Evolutionary conservation across 2,888 invertebrate genomes (phyloP), one percentile per base, ranked within the genome.

Genomic region (Sminthurides aquaticus): DNA sequence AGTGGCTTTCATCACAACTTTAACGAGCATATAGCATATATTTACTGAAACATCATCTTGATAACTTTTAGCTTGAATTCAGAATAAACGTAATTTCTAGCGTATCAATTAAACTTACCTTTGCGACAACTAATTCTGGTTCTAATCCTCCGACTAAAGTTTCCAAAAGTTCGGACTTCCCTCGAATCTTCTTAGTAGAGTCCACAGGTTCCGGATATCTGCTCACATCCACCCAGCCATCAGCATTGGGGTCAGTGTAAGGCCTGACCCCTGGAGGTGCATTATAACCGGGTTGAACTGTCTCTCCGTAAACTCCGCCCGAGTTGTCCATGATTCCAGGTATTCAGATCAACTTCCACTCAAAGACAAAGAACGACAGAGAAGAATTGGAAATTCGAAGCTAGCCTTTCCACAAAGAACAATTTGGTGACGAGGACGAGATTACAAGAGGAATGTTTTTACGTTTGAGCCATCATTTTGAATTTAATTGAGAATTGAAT

Each of bases 121-220:
- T 98, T 74, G 95, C 94, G 62, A 95, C 88, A 73, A 98, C 84
- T 61, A 99, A 82, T 79, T 96, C 94, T 75, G 90, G 90, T 79
- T 95, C 92, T 49, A 93, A 88, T 2, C 77, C 75, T 34, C 91
- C 89, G 78, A 87, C 89, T 71, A 92, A 79, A 79, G 88, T 84
- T 81, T 93, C 92, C 75, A 93, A 80, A 74, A 92, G 78, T 79
- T 92, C 93, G 73, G 88, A 87, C 78, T 86, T 87, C 49, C 92
- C 91, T 71, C 92, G 87, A 75, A 92, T 90, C 81, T 91, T 91
- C 82, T 91, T 87, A 75, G 92, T 91, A 60, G 90, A 87, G 76
- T 92, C 92, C 79, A 91, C 91, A 2, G 92, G 88, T 78, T 87
- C 86, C 2, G 77, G 77, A 79, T 92, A 92, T 75, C 75, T 74